Evolutionary conservation across 1,140 invertebrate species (phyloP).

Genomic region (Atta cephalotes): DNA sequence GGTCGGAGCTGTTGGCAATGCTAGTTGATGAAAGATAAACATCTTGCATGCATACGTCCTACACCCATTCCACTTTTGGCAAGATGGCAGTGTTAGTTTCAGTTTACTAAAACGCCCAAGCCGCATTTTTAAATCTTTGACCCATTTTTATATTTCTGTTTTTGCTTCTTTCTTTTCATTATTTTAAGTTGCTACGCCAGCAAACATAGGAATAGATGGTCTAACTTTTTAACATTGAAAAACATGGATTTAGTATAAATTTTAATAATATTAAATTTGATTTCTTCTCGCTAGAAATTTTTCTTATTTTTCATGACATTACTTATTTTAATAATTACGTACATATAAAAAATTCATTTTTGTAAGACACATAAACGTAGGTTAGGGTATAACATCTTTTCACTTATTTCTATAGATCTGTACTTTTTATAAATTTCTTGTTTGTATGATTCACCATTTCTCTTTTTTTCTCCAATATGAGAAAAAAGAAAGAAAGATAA

Average conservation of each 20-base stretch:
- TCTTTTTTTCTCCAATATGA: too few relatives aligned
- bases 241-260: neutral
- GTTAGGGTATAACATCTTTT: neutral
- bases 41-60: constrained; percentile 75
- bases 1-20: constrained; percentile 52
- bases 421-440: too few relatives aligned
- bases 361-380: neutral
- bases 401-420: too few relatives aligned
- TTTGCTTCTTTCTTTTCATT: constrained; percentile 25
- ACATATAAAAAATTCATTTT: neutral
- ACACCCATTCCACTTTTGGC: constrained; percentile 57
- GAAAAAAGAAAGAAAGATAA: too few relatives aligned
- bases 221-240: constrained; percentile 22
- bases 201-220: neutral
- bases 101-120: constrained; percentile 57
- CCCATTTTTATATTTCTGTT: constrained; percentile 51
- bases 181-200: constrained; percentile 19
- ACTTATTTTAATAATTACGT: too few relatives aligned
- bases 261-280: constrained; percentile 1
- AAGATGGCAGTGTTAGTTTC: constrained; percentile 74
- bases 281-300: neutral
- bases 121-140: constrained; percentile 34
- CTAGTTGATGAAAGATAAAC: constrained; percentile 77
- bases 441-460: too few relatives aligned
- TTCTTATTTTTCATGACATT: neutral